Conservation (phyloP, 2,888 invertebrate species). For the Trichopria drosophilae region DNA sequence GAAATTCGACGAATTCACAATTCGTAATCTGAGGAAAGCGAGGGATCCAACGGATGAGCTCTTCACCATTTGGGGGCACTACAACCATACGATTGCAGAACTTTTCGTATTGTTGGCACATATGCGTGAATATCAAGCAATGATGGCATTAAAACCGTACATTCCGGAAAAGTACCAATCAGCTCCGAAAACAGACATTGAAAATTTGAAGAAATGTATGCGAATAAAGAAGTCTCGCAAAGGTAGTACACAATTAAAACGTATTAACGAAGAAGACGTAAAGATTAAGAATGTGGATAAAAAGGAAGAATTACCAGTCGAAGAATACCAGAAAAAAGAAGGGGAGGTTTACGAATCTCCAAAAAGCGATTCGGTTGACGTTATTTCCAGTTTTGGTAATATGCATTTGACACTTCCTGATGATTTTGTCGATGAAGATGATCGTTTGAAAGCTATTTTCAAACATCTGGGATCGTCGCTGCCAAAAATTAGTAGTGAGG, state of each 20-base stretch:
- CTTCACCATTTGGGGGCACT: conserved; percentile 4
- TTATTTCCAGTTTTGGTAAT: not conserved
- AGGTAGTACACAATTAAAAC: too few relatives aligned
- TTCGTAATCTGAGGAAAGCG: too few relatives aligned
- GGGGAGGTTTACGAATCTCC: not conserved
- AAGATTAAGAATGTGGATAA: not conserved
- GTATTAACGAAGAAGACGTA: too few relatives aligned
- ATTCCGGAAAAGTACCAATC: too few relatives aligned
- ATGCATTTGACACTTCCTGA: too few relatives aligned
- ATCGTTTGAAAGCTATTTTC: too few relatives aligned
- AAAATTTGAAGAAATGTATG: too few relatives aligned
- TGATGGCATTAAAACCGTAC: conserved; percentile 59
- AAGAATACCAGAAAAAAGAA: not conserved
- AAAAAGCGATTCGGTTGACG: not conserved
- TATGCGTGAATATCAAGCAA: conserved; percentile 7
- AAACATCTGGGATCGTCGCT: not conserved
- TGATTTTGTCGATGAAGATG: too few relatives aligned
- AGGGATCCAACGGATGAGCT: conserved; percentile 9
- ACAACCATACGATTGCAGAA: conserved; percentile 14
- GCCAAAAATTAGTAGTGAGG: conserved; percentile 62
- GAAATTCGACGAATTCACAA: too few relatives aligned
- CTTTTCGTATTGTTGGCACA: conserved; percentile 5
- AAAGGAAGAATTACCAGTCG: not conserved
- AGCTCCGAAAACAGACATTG: too few relatives aligned
- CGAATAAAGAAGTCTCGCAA: too few relatives aligned